Base-by-base conservation (phyloP, 2,113 vertebrate genomes). In the Melanerpes formicivorus region DNA sequence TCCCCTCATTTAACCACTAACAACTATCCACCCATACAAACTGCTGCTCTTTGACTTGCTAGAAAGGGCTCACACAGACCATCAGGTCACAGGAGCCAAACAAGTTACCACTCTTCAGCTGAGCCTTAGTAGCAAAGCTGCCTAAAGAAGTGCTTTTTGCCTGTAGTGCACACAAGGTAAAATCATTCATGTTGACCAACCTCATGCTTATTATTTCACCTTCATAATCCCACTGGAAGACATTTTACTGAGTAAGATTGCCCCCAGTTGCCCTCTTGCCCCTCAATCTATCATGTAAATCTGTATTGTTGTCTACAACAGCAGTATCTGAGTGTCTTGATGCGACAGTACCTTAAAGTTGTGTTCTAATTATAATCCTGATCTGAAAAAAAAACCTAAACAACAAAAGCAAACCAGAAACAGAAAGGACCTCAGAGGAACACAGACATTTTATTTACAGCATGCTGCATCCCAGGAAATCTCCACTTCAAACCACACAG, bases 361-460 rank as follows among this genome's bases (percentile, higher is more conserved):
- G 54, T 63, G 90, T 93, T 72, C 72, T 85, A 91, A 91, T 67
- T 88, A 63, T 76, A 69, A 86, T 94, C 59, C 22, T 40, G 80
- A 88, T 90, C 59, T 30, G 10, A 27, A 90, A 93, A 65, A 65
- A 74, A n/a, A 27, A 26, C 18, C 13, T 32, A 72, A 18, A 46
- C 3, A n/a, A 22, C 32, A 63, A 40, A 9, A 21, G 11, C 48
- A 50, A 50, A 50, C 48, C 14, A 67, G 14, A 50, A 32, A 77
- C 63, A 82, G 42, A 44, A 88, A 80, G 44, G 85, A 89, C 48
- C 79, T 84, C 78, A 91, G 77, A 66, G 52, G 46, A 80, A 74
- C 82, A 83, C n/a, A 64, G 29, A 65, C 64, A 25, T 58, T 94
- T 91, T 92, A 88, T 93, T 93, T 92, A 77, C 72, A 80, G 76